Conservation (phyloP, 2,113 vertebrate species). For the Triplophysa tibetana region DNA sequence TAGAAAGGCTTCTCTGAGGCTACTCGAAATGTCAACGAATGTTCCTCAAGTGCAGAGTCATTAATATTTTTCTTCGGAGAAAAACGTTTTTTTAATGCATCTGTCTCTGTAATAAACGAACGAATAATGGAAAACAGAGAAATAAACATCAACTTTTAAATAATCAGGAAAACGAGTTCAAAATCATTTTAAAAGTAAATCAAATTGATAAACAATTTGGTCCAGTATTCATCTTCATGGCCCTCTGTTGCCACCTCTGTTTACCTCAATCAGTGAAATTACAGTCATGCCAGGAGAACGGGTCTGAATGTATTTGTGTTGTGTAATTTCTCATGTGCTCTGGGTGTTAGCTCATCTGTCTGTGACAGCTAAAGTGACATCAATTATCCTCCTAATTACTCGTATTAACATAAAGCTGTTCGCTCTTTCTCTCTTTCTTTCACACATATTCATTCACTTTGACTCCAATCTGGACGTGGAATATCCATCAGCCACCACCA, state of each 20-base stretch:
- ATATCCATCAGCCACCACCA: constrained; percentile 2
- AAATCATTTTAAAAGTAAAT: not conserved
- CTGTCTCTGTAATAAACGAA: not conserved
- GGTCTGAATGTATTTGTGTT: not conserved
- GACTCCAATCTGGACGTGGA: not conserved
- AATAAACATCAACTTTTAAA: not conserved
- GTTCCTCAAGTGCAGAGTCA: constrained; percentile 9
- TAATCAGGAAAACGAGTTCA: not conserved
- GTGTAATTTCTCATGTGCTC: constrained; percentile 17
- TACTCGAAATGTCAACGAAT: constrained; percentile 4
- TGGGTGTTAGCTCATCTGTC: constrained; percentile 61
- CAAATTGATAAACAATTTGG: not conserved
- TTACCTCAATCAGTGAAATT: constrained; percentile 18
- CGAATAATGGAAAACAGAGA: not conserved
- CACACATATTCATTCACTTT: constrained; percentile 23
- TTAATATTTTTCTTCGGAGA: constrained; percentile 42
- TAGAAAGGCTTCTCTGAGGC: not conserved
- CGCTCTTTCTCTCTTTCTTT: constrained; percentile 53
- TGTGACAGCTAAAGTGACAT: constrained; percentile 77
- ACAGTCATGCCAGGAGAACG: constrained; percentile 12
- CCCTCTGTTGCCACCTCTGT: not conserved
- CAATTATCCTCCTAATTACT: constrained; percentile 81
- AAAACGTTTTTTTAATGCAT: not conserved
- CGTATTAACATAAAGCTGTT: constrained; percentile 67
- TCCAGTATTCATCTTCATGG: not conserved